These are phyloP conservation scores for Petromus typicus DNA, from an alignment of 2,113 vertebrate genomes.

Conservation along the genomic window DNA sequence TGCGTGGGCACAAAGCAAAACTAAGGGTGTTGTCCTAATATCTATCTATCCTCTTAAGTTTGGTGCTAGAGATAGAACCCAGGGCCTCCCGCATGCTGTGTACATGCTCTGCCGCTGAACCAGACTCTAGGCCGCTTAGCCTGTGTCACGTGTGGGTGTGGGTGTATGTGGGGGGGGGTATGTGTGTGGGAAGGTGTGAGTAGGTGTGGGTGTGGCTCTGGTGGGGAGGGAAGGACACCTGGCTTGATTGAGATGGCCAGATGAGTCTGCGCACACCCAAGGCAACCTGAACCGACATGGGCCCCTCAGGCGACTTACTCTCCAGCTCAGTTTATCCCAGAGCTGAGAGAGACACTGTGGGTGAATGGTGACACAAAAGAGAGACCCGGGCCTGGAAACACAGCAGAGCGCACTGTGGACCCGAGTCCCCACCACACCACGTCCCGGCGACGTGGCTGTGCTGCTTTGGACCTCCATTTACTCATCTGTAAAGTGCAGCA, in stretches of 20 bases:
- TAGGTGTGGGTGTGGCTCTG: background rate
- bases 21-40: background rate
- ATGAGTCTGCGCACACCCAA: background rate
- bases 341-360: background rate
- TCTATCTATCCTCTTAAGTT: background rate
- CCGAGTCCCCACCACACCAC: rapidly evolving
- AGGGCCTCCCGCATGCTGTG: background rate
- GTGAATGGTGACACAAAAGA: background rate
- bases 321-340: background rate
- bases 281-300: background rate
- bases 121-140: background rate
- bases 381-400: background rate
- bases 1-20: background rate
- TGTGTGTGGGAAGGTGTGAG: too few relatives aligned
- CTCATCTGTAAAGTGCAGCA: background rate
- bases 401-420: background rate
- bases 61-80: background rate
- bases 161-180: background rate
- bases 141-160: background rate
- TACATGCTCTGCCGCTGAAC: background rate
- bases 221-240: background rate
- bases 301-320: background rate
- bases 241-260: background rate
- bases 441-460: background rate
- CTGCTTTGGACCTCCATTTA: background rate